A percentile compares a stretch with the other conserved stretches of the same genome.
phyloP scores from a whole-genome alignment of 2,888 invertebrate genomes.

The Mesorhabditis belari region DNA sequence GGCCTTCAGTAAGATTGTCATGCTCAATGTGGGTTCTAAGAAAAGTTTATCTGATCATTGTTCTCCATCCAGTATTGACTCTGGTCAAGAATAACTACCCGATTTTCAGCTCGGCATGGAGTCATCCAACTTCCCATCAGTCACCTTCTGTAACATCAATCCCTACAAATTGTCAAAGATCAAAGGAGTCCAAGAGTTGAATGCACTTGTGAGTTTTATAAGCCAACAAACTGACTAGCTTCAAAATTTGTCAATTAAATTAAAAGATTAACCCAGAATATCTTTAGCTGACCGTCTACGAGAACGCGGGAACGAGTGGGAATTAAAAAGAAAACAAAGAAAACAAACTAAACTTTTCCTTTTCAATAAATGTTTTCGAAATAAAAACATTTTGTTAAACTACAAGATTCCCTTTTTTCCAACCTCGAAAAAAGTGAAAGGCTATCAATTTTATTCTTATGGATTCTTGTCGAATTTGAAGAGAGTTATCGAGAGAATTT shows the following conservation, averaged over 20 bases:
- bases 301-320: background rate
- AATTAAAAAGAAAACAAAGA: background rate
- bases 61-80: background rate
- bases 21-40: constrained; percentile 18
- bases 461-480: too few species aligned
- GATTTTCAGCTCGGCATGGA: constrained; percentile 23
- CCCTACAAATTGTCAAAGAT: constrained; percentile 38
- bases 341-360: too few species aligned
- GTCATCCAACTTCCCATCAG: constrained; percentile 30
- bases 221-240: too few species aligned
- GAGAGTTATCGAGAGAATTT: too few species aligned
- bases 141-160: constrained; percentile 42
- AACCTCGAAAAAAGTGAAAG: too few species aligned
- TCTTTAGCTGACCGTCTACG: background rate
- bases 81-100: background rate
- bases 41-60: background rate
- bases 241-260: too few species aligned
- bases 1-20: constrained; percentile 28
- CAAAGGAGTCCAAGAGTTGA: constrained; percentile 20
- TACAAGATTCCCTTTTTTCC: too few species aligned
- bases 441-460: too few species aligned
- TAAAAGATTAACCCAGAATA: background rate
- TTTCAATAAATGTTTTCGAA: too few species aligned
- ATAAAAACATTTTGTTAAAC: too few species aligned
- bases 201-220: constrained; percentile 20